A percentile compares a stretch with the other conserved stretches of the same genome.
Evolutionary conservation across 2,888 invertebrate species (phyloP).

Genomic region (Epistrophella euchroma): DNA sequence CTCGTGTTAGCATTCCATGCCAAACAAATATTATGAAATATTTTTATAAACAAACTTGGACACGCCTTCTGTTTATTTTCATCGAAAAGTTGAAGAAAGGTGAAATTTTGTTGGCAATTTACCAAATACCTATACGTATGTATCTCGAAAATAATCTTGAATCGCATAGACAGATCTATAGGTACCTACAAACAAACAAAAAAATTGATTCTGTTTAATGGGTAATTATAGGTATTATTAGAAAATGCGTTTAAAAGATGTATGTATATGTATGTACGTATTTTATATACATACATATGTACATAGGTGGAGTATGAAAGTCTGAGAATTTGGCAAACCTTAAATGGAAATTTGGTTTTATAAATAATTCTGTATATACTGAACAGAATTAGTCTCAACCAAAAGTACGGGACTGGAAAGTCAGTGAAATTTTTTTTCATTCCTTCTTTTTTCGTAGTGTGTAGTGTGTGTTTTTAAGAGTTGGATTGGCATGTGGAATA

Average conservation of each 20-base stretch:
- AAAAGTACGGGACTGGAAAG: no score
- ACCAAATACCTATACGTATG: conserved; percentile 28
- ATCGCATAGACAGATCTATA: background rate
- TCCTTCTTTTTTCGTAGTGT: no score
- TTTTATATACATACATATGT: background rate
- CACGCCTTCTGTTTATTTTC: conserved; percentile 9
- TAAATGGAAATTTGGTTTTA: no score
- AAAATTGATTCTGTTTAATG: no score
- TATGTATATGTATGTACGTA: background rate
- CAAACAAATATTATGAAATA: conserved; percentile 7
- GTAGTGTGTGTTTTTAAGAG: no score
- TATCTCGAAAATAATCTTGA: background rate
- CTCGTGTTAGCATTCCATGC: background rate
- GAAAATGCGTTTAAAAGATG: conserved; percentile 16
- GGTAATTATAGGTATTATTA: background rate
- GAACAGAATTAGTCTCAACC: no score
- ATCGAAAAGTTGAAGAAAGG: conserved; percentile 11
- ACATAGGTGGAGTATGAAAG: no score
- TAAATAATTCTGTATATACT: no score
- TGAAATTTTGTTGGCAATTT: conserved; percentile 5
- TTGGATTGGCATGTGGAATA: no score
- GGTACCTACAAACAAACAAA: background rate
- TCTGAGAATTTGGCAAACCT: no score
- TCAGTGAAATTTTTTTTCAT: no score
- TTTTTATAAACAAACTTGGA: conserved; percentile 11